Evolutionary conservation across 2,797 vertebrate species (phyloP), one percentile per base, ranked within the genome.

Genomic region (Chelon labrosus): DNA sequence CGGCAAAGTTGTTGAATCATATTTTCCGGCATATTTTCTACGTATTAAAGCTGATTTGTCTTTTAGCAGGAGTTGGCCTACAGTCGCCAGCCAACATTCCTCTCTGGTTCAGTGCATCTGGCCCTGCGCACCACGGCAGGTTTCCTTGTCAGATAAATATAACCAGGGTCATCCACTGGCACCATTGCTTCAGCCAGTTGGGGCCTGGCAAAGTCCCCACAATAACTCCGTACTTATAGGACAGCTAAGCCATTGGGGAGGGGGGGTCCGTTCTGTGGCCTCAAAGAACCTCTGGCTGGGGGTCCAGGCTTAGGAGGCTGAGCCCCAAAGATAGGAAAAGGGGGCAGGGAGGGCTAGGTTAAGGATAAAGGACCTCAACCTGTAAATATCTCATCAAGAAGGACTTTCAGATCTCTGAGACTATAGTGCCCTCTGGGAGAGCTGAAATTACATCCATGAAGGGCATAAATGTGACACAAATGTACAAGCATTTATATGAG

Each of bases 101-200:
- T 88, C 84, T 79, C 78, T 73, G 86, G 88, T 89, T 90, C 85
- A 74, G 67, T 52, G 84, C 71, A 31, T 84, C 88, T 82, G 82
- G 86, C 82, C 83, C 73, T 49, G 76, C 51, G 83, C 84, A 64
- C 86, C 84, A 57, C 77, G 79, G 81, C 80, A 86, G 86, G 90
- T 93, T 94, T 91, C 88, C 92, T 92, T 90, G 85, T 91, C 89
- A 91, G 94, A 92, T 94, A 94, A 94, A 94, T 92, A 94, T 94
- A 94, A 90, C 89, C 83, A 88, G 82, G 85, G 91, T 91, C 92
- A 87, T 92, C 85, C 87, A 87, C 88, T 91, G 91, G 91, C 90
- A 89, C 82, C 73, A 20, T 44, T 16, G 60, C 82, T 74, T 58
- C 52, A 49, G 83, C 82, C 85, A 83, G 74, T 73, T 79, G 75